Conservation (phyloP, 2,113 vertebrate genomes). For the Pyrgilauda ruficollis region DNA sequence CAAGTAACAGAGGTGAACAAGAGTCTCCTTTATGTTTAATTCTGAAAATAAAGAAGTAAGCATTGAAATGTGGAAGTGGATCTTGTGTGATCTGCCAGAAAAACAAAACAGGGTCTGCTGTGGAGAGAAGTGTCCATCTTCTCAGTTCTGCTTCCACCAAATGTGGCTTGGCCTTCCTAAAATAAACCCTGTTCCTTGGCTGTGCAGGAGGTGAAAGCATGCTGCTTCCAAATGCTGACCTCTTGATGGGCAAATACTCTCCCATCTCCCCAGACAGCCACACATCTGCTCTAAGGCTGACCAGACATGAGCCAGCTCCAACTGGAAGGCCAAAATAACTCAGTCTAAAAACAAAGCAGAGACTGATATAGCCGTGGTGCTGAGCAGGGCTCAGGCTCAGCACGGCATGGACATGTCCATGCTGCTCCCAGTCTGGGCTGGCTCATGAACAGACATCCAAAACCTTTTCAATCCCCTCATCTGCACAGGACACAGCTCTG, state of each 20-base stretch:
- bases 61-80: slow-evolving; percentile 14
- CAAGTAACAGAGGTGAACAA: background rate
- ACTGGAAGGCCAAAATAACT: slow-evolving; percentile 23
- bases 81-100: background rate
- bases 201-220: background rate
- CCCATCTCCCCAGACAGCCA: background rate
- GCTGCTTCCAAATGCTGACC: background rate
- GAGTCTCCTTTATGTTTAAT: background rate
- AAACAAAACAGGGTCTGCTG: background rate
- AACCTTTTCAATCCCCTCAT: background rate
- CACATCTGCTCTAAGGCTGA: slow-evolving; percentile 9
- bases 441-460: background rate
- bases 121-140: slow-evolving; percentile 33
- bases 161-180: background rate
- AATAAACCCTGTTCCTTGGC: background rate
- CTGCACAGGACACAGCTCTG: background rate
- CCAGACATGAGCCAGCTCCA: background rate
- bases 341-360: background rate
- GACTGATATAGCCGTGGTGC: background rate
- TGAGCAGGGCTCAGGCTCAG: background rate
- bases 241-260: background rate
- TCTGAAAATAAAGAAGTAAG: background rate
- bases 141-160: slow-evolving; percentile 38
- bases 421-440: background rate
- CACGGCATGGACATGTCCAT: rapidly evolving